Evolutionary conservation across 2,888 invertebrate species (phyloP).

Genomic region (Brachyopa scutellaris): DNA sequence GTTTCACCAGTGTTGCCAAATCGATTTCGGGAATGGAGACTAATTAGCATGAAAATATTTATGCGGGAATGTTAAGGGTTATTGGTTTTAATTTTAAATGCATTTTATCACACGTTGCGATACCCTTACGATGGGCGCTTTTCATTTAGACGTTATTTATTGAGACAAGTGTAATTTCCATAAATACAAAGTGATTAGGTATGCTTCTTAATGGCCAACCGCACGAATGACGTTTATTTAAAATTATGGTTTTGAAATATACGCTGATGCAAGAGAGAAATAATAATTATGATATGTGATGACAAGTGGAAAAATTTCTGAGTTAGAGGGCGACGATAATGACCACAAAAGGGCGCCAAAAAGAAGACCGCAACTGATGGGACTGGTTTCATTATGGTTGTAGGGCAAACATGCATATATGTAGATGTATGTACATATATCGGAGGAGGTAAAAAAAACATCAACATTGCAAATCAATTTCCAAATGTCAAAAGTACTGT

Average conservation of each 20-base stretch:
- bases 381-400: too few relatives aligned
- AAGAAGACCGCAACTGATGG: neutral
- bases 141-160: conserved; percentile 23
- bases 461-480: too few relatives aligned
- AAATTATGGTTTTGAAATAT: conserved; percentile 17
- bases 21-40: neutral
- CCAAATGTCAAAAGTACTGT: too few relatives aligned
- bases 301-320: neutral
- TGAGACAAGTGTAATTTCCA: conserved; percentile 17
- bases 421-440: too few relatives aligned
- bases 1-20: neutral
- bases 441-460: too few relatives aligned
- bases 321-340: neutral
- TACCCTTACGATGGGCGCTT: conserved; percentile 4
- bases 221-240: conserved; percentile 14
- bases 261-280: conserved; percentile 5
- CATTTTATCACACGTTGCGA: conserved; percentile 8
- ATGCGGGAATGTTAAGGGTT: neutral
- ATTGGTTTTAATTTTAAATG: conserved; percentile 12
- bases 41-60: neutral
- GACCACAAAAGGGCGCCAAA: neutral
- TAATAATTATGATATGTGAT: conserved; percentile 6
- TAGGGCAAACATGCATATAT: too few relatives aligned
- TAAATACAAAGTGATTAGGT: conserved; percentile 14
- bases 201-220: neutral